Base-by-base conservation (phyloP, 2,113 vertebrate species). In the Xiphophorus couchianus region DNA sequence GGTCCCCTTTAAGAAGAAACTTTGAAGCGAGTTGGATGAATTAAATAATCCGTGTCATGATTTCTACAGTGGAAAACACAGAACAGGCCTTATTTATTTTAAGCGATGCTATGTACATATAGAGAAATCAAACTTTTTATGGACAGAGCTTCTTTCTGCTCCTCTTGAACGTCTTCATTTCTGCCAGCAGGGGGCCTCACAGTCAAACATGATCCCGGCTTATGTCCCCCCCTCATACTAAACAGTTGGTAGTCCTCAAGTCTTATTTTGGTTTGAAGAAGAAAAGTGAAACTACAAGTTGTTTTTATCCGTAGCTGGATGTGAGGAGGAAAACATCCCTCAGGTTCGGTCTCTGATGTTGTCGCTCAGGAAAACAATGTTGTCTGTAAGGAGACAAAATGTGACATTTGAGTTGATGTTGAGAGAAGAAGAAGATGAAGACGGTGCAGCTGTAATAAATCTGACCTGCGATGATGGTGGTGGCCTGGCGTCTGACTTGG, bases 381-480 rank as follows among this genome's bases (percentile, higher is more conserved):
- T 98, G 91, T 99, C 97, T 99, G 94, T 0, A 28, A 33, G 7
- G 27, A 44, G 86, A 69, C 84, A 19, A 19, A 2, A 30, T 2
- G 13, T 3, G 17, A 14, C 13, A 35, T 13, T 62, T 42, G 13
- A 30, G 10, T 39, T 39, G 13, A 0, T 42, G 11, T 2, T 1
- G 19, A 19, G 22, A 14, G 1, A 19, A 22, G 33, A 35, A 35
- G 13, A 42, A 14, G 2, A 13, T n/a, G 19, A 9, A 11, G 1
- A 48, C 35, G 5, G 28, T 27, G 13, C 25, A 30, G 4, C 17
- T 14, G 51, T 31, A 22, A 66, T 62, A 33, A 35, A 37, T 31
- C 81, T 66, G 86, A 99, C 98, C 98, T 94, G 97, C 98, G 60
- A 99, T 97, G 87, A 99, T 95, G 48, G 97, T 99, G 58, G 98